These are phyloP conservation scores for Prosopocoilus inquinatus DNA, from an alignment of 2,888 invertebrate species.

Conservation along the genomic window DNA sequence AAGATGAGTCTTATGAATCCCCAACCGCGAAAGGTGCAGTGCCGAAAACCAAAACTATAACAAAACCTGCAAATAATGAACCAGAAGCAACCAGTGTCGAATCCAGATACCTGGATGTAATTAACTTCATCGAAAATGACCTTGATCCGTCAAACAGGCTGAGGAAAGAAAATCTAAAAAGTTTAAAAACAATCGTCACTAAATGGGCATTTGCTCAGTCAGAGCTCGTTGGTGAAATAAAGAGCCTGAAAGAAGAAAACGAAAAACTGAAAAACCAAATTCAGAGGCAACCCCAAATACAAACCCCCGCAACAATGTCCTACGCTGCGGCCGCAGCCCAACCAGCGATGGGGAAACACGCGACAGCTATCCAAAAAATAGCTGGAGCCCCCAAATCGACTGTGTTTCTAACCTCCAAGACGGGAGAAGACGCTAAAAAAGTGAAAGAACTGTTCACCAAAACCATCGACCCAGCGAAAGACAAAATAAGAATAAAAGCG, in stretches of 20 bases:
- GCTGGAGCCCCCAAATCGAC: background rate
- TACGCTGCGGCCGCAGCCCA: background rate
- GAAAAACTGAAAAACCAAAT: background rate
- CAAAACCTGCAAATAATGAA: background rate
- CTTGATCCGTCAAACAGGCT: constrained; percentile 1
- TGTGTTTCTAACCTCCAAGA: background rate
- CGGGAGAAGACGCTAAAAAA: background rate
- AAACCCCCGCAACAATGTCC: no score
- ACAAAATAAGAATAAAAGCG: constrained; percentile 1
- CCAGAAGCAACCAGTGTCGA: background rate
- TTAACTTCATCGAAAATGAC: background rate
- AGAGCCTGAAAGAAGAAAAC: background rate
- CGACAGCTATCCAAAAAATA: background rate
- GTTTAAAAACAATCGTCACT: background rate
- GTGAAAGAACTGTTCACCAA: background rate
- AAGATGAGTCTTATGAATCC: background rate
- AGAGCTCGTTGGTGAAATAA: background rate
- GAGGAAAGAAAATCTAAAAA: background rate
- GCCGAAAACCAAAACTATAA: background rate
- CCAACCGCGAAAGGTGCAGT: background rate
- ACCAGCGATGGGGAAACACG: background rate
- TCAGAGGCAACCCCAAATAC: no score
- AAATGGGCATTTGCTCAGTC: background rate
- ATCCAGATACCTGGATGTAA: background rate
- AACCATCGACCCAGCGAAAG: constrained; percentile 1